Evolutionary conservation across 2,113 vertebrate species (phyloP), one percentile per base, ranked within the genome.

Genomic region (Laticauda laticaudata): DNA sequence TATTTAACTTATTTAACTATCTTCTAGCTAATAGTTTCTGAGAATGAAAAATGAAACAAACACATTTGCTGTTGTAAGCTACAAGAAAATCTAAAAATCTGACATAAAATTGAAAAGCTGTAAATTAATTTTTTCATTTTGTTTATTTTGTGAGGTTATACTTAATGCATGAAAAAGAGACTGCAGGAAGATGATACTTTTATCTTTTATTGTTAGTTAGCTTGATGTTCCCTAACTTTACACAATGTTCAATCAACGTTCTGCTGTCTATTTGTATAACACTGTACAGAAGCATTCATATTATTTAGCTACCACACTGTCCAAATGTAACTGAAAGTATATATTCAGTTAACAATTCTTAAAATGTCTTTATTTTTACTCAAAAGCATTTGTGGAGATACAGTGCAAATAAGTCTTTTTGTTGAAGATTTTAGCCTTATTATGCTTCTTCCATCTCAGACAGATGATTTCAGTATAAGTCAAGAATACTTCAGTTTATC

Each of bases 201-300:
- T 34, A 75, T 75, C 14, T 15, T 75, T n/a, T 69, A 69, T 14
- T 69, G 12, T 69, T 69, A 14, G 11, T n/a, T n/a, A n/a, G 64
- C 12, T 69, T 69, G n/a, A 69, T 2, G 12, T 69, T 88, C 29
- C 4, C 21, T 29, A 18, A 53, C 24, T n/a, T 55, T 18, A 18
- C 51, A 45, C 10, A 64, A 45, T 45, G 45, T 45, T 45, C 0
- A 57, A 39, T n/a, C 0, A 12, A 51, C 14, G 89, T 3, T 23
- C 93, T 88, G n/a, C 18, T 93, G 0, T 6, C 0, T 5, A 0
- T 0, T 0, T 69, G 29, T 87, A 53, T 56, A 81, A 48, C 29
- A 10, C 26, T 87, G 43, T 48, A 34, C n/a, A 51, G 56, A 87
- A 81, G 55, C 10, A 8, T 53, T 23, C 15, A 34, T 87, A 34